Conservation (phyloP, 53 echinoderm and acorn worm genomes). For the Hippasteria phrygiana region DNA sequence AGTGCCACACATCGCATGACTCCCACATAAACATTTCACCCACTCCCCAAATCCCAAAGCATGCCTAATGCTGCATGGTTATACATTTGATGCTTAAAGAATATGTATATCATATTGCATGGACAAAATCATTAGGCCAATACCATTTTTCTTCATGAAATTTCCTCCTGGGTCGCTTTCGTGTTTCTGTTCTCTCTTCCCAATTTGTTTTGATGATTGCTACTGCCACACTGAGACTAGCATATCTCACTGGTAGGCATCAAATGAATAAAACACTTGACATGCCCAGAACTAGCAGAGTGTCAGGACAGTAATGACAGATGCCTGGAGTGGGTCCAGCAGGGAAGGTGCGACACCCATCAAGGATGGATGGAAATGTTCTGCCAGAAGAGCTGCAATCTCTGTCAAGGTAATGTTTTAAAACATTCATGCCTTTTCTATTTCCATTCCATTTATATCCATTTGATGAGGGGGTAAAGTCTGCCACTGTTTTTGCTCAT, state of each 20-base stretch:
- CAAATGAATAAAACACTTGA: conserved; percentile 6
- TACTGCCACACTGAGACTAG: neutral
- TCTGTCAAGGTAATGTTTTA: conserved; percentile 53
- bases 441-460: too few species aligned
- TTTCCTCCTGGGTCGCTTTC: too few species aligned
- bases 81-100: too few species aligned
- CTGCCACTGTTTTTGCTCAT: too few species aligned
- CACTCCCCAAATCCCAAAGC: neutral
- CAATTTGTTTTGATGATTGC: neutral
- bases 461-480: too few species aligned
- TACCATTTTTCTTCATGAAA: too few species aligned
- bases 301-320: conserved; percentile 54
- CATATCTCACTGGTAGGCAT: neutral
- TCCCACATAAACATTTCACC: neutral
- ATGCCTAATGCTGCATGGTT: neutral
- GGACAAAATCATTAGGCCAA: too few species aligned
- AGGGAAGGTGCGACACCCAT: conserved; percentile 44
- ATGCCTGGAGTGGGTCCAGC: conserved; percentile 25
- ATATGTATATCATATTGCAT: too few species aligned
- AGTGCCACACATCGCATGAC: too few species aligned
- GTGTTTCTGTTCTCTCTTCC: neutral
- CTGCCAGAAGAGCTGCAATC: conserved; percentile 51
- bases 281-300: conserved; percentile 6
- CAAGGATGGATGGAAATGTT: conserved; percentile 56
- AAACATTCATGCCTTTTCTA: neutral